Base-by-base conservation (phyloP, 2,113 vertebrate species). In the Bothrops jararaca region DNA sequence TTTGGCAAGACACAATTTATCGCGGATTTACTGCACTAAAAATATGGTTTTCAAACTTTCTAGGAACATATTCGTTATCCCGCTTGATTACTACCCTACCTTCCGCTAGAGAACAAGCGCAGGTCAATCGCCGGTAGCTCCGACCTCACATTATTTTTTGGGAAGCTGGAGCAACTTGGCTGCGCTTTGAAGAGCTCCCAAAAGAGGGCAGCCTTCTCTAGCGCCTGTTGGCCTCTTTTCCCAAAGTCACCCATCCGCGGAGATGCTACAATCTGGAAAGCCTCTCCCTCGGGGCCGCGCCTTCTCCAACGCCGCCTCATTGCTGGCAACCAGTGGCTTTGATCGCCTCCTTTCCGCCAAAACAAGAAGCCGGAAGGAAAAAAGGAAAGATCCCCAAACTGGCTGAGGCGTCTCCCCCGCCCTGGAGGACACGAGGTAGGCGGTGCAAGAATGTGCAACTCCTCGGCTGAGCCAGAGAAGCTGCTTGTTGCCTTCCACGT, bases 331-430 rank as follows among this genome's bases (percentile, higher is more conserved):
- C 24, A n/a, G 93, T 91, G 90, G 92, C 80, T 86, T n/a, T 2
- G 56, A n/a, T n/a, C 3, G 50, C 52, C 29, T 89, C 52, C 3
- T 48, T 23, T 86, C 53, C 2, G 69, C 93, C 90, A 92, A 88
- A 94, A 69, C 64, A 69, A 93, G 74, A 89, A 89, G 56, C n/a
- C 95, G 69, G 94, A 92, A 92, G 95, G 85, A 94, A 94, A n/a
- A n/a, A 92, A 93, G 34, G 88, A 80, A 74, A 56, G 10, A 3
- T 2, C 57, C 91, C 88, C 90, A 39, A 48, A 93, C 1, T 9
- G 48, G 95, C 74, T 5, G 34, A 18, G 18, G 74, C 74, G 22
- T 95, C 95, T 91, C 94, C 93, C n/a, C 95, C 13, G 23, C 80
- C 89, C 45, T 93, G 94, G 69, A 91, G 94, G 91, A 89, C 53